Conservation (phyloP, 2,888 invertebrate species). For the Dryadula phaetusa region DNA sequence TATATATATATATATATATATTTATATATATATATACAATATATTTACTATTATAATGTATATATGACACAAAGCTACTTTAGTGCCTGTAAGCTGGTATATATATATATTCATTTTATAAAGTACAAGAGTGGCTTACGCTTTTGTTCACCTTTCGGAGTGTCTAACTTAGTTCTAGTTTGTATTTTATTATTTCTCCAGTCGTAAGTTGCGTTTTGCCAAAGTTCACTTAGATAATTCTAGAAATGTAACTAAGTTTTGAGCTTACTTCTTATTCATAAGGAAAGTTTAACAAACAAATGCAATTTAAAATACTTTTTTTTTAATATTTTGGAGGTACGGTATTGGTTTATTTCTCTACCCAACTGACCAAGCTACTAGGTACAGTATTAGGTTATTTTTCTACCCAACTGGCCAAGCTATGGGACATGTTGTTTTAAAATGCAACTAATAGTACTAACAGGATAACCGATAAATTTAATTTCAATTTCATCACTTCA, state of each 20-base stretch:
- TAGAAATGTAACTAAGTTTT: neutral
- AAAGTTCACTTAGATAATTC: conserved; percentile 3
- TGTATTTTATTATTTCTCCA: neutral
- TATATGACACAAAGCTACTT: neutral
- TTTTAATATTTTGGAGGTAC: no score
- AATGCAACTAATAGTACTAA: no score
- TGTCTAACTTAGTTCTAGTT: conserved; percentile 3
- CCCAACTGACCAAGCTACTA: no score
- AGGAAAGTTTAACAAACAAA: neutral
- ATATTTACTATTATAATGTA: no score
- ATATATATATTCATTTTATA: neutral
- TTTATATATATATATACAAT: no score
- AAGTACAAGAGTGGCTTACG: neutral
- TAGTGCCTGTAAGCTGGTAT: neutral
- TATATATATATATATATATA: no score
- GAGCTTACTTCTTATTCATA: conserved; percentile 1
- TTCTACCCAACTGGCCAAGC: no score
- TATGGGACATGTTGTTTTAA: no score
- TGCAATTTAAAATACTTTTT: neutral
- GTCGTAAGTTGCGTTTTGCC: neutral
- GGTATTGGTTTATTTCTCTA: no score
- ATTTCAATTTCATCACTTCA: no score
- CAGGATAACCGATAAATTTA: no score
- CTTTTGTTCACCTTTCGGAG: neutral
- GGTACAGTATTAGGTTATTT: no score